Percentiles rank a stretch among this genome's conserved stretches.
Evolutionary conservation across 2,888 invertebrate genomes (phyloP).

Genomic region (Trisateles emortualis): DNA sequence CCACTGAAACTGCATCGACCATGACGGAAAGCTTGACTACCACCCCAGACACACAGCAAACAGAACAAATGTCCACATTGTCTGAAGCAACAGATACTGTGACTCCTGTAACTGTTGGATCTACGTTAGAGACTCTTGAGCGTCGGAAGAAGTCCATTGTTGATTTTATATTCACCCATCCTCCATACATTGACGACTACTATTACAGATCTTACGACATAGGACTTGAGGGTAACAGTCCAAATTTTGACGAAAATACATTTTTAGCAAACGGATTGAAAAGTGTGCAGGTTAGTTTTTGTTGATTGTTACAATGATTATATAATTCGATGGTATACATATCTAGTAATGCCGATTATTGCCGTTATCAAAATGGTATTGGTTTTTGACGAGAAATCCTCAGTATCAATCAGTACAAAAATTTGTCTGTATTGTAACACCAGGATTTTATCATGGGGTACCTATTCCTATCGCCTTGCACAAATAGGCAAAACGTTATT

Average conservation of each 20-base stretch:
- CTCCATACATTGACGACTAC: constrained; percentile 74
- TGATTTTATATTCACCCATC: constrained; percentile 76
- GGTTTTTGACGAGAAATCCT: no score
- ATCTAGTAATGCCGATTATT: not conserved
- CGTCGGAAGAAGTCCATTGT: constrained; percentile 77
- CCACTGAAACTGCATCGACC: constrained; percentile 17
- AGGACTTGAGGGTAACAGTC: constrained; percentile 57
- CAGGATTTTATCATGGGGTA: no score
- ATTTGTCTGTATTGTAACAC: no score
- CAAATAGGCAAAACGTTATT: no score
- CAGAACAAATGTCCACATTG: constrained; percentile 33
- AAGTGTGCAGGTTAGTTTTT: constrained; percentile 71
- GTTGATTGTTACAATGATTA: not conserved
- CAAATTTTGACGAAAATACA: constrained; percentile 62
- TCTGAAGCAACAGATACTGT: constrained; percentile 37
- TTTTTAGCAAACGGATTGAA: constrained; percentile 79
- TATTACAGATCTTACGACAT: constrained; percentile 75
- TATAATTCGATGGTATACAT: not conserved
- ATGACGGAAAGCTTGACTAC: constrained; percentile 19
- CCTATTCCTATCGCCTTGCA: no score
- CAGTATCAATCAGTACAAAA: no score
- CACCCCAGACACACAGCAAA: constrained; percentile 35
- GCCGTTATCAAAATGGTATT: no score
- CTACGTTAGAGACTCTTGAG: constrained; percentile 69
- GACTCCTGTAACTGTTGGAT: constrained; percentile 45